Evolutionary conservation across 2,888 invertebrate genomes (phyloP).

Genomic region (Pseudolycoriella hygida): DNA sequence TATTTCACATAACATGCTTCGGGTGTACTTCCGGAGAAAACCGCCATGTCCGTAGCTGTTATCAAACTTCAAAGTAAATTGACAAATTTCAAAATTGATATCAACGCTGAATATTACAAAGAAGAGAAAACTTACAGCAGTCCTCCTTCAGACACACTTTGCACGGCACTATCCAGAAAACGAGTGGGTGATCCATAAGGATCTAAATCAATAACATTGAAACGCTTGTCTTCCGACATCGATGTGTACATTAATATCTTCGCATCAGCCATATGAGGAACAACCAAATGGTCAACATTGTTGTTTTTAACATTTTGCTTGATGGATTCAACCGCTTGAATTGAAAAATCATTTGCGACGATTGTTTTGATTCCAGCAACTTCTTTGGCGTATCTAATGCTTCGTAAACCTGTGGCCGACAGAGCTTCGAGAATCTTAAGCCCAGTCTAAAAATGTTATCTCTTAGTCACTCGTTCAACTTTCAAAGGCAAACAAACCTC

Average conservation of each 20-base stretch:
- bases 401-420: slow-evolving; percentile 87
- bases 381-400: slow-evolving; percentile 93
- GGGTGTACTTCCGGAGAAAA: slow-evolving; percentile 85
- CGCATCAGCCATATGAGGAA: slow-evolving; percentile 71
- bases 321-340: slow-evolving; percentile 72
- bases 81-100: no score
- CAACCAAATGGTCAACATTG: slow-evolving; percentile 52
- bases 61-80: slow-evolving; percentile 33
- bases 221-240: slow-evolving; percentile 43
- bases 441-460: slow-evolving; percentile 14
- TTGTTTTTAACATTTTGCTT: slow-evolving; percentile 62
- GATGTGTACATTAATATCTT: slow-evolving; percentile 77
- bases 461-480: background rate
- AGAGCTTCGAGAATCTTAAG: slow-evolving; percentile 70
- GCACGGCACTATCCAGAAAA: slow-evolving; percentile 81
- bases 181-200: slow-evolving; percentile 91
- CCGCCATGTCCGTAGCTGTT: slow-evolving; percentile 95
- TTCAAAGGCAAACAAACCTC: slow-evolving; percentile 8
- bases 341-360: slow-evolving; percentile 81
- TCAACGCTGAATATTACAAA: no score
- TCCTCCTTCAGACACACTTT: slow-evolving; percentile 64
- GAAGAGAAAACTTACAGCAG: slow-evolving; percentile 47
- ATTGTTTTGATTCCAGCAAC: slow-evolving; percentile 62
- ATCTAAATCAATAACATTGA: slow-evolving; percentile 87
- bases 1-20: slow-evolving; percentile 93